Evolutionary conservation across 1,140 invertebrate species (phyloP).

Genomic region (Leptinotarsa defecta): DNA sequence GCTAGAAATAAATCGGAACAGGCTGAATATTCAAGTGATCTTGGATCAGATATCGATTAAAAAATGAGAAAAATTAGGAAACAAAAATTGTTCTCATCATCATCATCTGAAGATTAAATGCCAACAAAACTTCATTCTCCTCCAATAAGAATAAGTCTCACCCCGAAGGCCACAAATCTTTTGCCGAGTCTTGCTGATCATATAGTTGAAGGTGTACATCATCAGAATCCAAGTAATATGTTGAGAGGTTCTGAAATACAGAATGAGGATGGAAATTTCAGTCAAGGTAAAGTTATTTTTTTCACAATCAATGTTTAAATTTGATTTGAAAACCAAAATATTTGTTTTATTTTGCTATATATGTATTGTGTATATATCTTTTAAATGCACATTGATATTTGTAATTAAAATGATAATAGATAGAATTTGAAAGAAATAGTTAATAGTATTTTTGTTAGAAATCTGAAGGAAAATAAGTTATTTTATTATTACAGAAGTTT

Average conservation of each 20-base stretch:
- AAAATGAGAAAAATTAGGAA: neutral
- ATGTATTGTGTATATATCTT: too few species aligned
- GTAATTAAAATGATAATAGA: too few species aligned
- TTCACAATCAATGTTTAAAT: neutral
- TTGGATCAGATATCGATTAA: neutral
- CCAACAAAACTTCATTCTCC: neutral
- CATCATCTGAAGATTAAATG: neutral
- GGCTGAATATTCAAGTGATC: neutral
- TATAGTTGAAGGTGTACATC: neutral
- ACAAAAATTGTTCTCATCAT: neutral
- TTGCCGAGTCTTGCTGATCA: neutral
- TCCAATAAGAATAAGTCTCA: neutral
- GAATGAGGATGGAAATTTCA: conserved; percentile 1
- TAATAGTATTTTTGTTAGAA: too few species aligned
- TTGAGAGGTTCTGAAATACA: neutral
- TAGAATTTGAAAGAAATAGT: too few species aligned
- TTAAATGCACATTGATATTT: too few species aligned
- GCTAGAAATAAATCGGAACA: neutral
- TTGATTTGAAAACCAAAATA: conserved; percentile 9
- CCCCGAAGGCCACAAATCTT: neutral
- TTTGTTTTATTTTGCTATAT: neutral
- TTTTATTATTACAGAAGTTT: too few species aligned
- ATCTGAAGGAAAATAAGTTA: too few species aligned
- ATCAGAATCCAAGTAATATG: neutral
- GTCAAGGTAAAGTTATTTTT: neutral